phyloP scores from a whole-genome alignment of 2,797 vertebrate species.

The Betta splendens region DNA sequence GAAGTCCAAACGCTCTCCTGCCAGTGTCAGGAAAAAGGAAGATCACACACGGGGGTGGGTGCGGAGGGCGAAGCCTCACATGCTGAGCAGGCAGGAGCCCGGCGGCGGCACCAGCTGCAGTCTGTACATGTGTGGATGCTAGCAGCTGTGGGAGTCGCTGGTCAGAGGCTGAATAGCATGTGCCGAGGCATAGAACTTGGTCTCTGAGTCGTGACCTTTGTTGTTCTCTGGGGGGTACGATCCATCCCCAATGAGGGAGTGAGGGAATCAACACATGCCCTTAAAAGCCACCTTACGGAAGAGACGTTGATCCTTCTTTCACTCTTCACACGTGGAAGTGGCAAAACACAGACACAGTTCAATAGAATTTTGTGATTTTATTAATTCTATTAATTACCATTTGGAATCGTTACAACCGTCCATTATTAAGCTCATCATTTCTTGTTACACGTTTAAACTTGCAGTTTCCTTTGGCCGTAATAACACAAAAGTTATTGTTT shows the following conservation, averaged over 20 bases:
- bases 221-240: constrained; percentile 61
- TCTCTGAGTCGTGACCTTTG: constrained; percentile 79
- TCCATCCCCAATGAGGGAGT: constrained; percentile 57
- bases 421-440: constrained; percentile 19
- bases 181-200: constrained; percentile 62
- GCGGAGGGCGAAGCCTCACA: constrained; percentile 23
- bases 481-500: constrained; percentile 42
- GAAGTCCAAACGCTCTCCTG: constrained; percentile 63
- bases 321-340: too few relatives aligned
- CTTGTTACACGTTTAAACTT: constrained; percentile 31
- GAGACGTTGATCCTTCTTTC: too few relatives aligned
- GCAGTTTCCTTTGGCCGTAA: constrained; percentile 32
- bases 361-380: neutral
- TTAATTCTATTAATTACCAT: too few relatives aligned
- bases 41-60: too few relatives aligned
- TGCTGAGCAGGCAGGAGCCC: constrained; percentile 28
- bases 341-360: neutral
- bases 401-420: too few relatives aligned
- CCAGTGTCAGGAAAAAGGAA: constrained; percentile 64
- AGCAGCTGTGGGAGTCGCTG: too few relatives aligned
- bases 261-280: too few relatives aligned
- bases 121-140: constrained; percentile 29
- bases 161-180: constrained; percentile 59
- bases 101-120: constrained; percentile 2
- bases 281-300: too few relatives aligned